phyloP scores from a whole-genome alignment of 1,140 invertebrate species.

The Sesamia nonagrioides region DNA sequence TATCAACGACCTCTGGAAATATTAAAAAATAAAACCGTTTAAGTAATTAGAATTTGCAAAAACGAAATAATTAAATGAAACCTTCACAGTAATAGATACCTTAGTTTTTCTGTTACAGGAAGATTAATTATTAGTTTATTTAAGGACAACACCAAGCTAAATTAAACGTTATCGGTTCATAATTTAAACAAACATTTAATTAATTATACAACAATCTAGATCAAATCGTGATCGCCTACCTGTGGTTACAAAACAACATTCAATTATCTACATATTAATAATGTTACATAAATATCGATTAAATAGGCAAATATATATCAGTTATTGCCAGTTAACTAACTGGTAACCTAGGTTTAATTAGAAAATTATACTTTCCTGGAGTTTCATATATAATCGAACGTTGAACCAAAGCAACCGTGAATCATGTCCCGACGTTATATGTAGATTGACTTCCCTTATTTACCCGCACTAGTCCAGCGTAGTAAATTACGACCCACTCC shows the following conservation, averaged over 20 bases:
- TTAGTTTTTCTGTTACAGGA: too few relatives aligned
- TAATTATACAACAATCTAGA: slow-evolving; percentile 26
- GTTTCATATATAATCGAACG: neutral
- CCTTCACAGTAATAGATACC: too few relatives aligned
- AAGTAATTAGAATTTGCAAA: too few relatives aligned
- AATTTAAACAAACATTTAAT: neutral
- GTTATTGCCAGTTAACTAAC: neutral
- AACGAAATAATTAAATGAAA: too few relatives aligned
- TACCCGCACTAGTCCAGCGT: too few relatives aligned
- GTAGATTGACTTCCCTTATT: neutral
- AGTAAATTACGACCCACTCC: too few relatives aligned
- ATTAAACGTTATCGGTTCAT: neutral
- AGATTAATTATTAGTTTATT: too few relatives aligned
- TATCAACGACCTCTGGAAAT: too few relatives aligned
- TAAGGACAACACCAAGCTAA: too few relatives aligned
- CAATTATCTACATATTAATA: slow-evolving; percentile 31
- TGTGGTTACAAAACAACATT: slow-evolving; percentile 25
- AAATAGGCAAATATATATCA: neutral
- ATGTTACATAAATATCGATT: slow-evolving; percentile 8
- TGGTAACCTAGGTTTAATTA: neutral
- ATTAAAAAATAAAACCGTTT: too few relatives aligned
- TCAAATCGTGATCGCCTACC: slow-evolving; percentile 14
- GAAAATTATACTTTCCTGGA: neutral
- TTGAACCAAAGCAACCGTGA: neutral
- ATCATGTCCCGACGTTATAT: too few relatives aligned